These are phyloP conservation scores for Grus americana DNA, from an alignment of 2,113 vertebrate species.

Conservation along the genomic window DNA sequence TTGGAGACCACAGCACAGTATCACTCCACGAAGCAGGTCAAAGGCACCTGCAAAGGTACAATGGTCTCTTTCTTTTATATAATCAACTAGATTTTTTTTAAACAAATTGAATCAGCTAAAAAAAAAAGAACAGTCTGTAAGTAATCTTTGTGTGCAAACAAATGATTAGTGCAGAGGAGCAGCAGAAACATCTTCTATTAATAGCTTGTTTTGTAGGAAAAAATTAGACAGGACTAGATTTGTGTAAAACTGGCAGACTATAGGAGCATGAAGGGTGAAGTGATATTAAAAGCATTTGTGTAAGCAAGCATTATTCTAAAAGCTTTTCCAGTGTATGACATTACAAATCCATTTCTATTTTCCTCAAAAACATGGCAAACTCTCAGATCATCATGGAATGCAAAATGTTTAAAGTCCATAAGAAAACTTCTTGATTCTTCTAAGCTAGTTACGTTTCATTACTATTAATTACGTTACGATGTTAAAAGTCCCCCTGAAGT, in stretches of 20 bases:
- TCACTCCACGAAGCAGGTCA: not conserved
- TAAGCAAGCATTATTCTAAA: not conserved
- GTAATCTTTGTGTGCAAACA: conserved; percentile 22
- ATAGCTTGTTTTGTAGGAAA: conserved; percentile 4
- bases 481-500: not conserved
- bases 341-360: not conserved
- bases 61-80: not conserved
- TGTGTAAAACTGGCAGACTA: not conserved
- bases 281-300: not conserved
- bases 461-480: not conserved
- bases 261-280: not conserved
- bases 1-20: not conserved
- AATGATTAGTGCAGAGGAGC: not conserved
- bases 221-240: not conserved
- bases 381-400: not conserved
- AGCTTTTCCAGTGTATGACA: not conserved
- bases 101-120: not conserved
- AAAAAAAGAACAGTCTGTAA: not conserved
- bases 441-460: not conserved
- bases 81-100: not conserved
- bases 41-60: not conserved
- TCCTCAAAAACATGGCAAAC: not conserved
- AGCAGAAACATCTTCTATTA: conserved; percentile 1
- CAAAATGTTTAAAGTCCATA: not conserved
- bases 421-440: not conserved